These are phyloP conservation scores for Bungarus multicinctus DNA, from an alignment of 2,113 vertebrate genomes.

Conservation along the genomic window DNA sequence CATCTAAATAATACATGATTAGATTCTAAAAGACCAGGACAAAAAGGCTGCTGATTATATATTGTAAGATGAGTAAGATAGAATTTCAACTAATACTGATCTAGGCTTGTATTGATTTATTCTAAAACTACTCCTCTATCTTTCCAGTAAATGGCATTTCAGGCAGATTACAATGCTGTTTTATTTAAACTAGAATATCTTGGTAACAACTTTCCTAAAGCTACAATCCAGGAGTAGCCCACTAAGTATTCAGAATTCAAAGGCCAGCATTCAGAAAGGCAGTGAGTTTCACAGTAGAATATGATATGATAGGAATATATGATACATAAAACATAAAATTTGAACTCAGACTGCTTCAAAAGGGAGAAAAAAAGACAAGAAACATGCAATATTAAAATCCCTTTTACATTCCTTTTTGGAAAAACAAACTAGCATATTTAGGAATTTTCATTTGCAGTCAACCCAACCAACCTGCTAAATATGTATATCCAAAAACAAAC, in stretches of 20 bases:
- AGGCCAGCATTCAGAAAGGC: neutral
- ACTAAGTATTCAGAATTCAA: neutral
- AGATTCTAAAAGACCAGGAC: constrained; percentile 16
- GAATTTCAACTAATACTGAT: neutral
- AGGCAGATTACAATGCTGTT: neutral
- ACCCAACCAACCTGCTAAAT: neutral
- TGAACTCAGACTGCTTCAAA: neutral
- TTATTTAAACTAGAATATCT: neutral
- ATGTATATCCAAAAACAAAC: neutral
- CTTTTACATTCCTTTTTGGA: neutral
- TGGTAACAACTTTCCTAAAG: neutral
- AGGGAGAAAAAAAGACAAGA: neutral
- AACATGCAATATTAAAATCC: neutral
- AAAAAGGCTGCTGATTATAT: constrained; percentile 41
- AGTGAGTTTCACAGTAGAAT: neutral
- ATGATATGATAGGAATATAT: neutral
- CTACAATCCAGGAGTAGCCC: neutral
- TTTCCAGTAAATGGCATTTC: neutral
- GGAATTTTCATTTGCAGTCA: neutral
- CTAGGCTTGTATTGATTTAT: neutral
- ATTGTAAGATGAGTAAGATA: neutral
- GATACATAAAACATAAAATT: too few relatives aligned
- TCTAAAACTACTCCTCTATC: neutral
- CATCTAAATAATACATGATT: neutral
- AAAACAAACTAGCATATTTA: neutral